A percentile compares a stretch with the other conserved stretches of the same genome.
These are phyloP conservation scores for Hydrozoanthus tunicans DNA, from an alignment of 64 coral and sea anemone genomes.

Conservation along the genomic window DNA sequence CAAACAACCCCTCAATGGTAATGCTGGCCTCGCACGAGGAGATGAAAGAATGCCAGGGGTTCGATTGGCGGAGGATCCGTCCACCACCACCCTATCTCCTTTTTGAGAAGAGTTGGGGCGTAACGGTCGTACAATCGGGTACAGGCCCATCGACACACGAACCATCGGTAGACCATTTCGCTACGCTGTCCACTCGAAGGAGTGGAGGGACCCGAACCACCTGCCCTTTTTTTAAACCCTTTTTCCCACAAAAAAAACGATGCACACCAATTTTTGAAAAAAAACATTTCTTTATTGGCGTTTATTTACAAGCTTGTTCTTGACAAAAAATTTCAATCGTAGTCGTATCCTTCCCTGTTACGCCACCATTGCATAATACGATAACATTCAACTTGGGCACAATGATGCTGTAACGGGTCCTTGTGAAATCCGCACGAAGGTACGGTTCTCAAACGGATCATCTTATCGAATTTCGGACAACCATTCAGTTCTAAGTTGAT, in stretches of 20 bases:
- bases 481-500: background rate
- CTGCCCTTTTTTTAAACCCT: background rate
- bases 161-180: background rate
- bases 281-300: no score
- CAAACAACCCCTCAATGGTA: background rate
- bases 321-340: background rate
- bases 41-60: background rate
- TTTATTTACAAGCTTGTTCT: background rate
- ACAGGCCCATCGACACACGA: background rate
- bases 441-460: no score
- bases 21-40: background rate
- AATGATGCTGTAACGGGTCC: background rate
- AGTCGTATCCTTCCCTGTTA: background rate
- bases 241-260: background rate
- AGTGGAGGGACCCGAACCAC: background rate
- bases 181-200: background rate
- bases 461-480: background rate
- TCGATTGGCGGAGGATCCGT: background rate
- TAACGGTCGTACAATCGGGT: constrained; percentile 3
- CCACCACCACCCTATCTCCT: constrained; percentile 10
- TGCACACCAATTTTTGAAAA: background rate
- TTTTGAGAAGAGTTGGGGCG: background rate
- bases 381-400: no score
- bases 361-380: no score
- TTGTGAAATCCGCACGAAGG: background rate